Evolutionary conservation across 2,113 vertebrate genomes (phyloP).

Genomic region (Macrotus californicus): DNA sequence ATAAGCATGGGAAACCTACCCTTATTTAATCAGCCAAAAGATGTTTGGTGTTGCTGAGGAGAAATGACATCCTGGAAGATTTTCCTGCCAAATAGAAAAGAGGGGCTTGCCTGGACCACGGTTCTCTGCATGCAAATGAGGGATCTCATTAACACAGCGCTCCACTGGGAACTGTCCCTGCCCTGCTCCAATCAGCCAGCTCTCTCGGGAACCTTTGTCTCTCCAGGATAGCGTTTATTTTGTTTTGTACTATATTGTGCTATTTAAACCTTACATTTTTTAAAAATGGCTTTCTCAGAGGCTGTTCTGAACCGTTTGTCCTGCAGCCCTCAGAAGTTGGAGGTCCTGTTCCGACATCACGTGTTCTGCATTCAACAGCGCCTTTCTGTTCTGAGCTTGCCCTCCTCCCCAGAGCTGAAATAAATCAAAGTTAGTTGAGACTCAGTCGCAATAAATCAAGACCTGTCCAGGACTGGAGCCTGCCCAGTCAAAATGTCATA

Average conservation of each 20-base stretch:
- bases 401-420: conserved; percentile 89
- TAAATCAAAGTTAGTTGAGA: conserved; percentile 98
- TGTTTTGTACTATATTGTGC: neutral
- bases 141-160: conserved; percentile 81
- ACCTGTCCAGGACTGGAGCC: conserved; percentile 97
- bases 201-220: conserved; percentile 52
- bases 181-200: conserved; percentile 78
- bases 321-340: conserved; percentile 74
- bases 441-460: conserved; percentile 98
- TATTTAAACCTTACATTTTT: conserved; percentile 40
- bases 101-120: conserved; percentile 64
- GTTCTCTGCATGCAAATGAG: conserved; percentile 81
- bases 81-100: conserved; percentile 51
- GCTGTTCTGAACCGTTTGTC: conserved; percentile 75
- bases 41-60: neutral
- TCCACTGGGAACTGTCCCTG: conserved; percentile 81
- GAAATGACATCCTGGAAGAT: conserved; percentile 44
- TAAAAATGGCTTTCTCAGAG: conserved; percentile 65
- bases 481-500: conserved; percentile 99
- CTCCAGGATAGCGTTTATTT: neutral
- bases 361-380: conserved; percentile 83
- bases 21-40: conserved; percentile 3
- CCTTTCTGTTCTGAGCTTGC: conserved; percentile 85
- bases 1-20: fast-evolving
- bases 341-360: conserved; percentile 80